A percentile compares a stretch with the other conserved stretches of the same genome.
These are phyloP conservation scores for Drosophila ustulata DNA, from an alignment of 2,888 invertebrate genomes.

Conservation along the genomic window DNA sequence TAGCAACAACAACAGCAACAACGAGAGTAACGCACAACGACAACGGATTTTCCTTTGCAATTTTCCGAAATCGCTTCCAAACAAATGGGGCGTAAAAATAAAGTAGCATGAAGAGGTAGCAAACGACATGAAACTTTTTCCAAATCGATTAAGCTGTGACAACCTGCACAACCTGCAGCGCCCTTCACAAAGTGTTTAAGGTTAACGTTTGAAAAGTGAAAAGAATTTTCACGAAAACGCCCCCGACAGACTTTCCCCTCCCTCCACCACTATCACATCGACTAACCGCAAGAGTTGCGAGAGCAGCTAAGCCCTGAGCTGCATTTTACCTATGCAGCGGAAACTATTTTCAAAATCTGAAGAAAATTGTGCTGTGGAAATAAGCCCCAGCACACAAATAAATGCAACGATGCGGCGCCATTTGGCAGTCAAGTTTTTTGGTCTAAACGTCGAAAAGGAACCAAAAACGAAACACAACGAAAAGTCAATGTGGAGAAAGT, in stretches of 20 bases:
- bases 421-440: conserved; percentile 57
- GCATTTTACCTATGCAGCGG: conserved; percentile 67
- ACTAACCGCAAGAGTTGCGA: background rate
- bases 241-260: background rate
- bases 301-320: conserved; percentile 39
- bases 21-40: conserved; percentile 16
- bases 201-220: conserved; percentile 74
- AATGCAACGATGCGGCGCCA: conserved; percentile 51
- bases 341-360: conserved; percentile 73
- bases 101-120: conserved; percentile 56
- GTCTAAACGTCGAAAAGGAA: conserved; percentile 35
- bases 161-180: conserved; percentile 38
- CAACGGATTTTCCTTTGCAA: conserved; percentile 53
- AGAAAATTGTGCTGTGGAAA: conserved; percentile 69
- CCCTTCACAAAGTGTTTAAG: conserved; percentile 63
- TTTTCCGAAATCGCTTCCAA: conserved; percentile 53
- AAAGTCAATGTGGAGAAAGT: background rate
- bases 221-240: conserved; percentile 53
- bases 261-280: background rate
- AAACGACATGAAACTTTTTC: conserved; percentile 69
- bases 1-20: conserved; percentile 22
- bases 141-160: conserved; percentile 79
- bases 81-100: conserved; percentile 77
- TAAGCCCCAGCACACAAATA: conserved; percentile 76
- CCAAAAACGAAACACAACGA: background rate